Percentiles rank a stretch among this genome's conserved stretches.
Evolutionary conservation across 2,797 vertebrate genomes (phyloP).

Genomic region (Benthosema pterotum): DNA sequence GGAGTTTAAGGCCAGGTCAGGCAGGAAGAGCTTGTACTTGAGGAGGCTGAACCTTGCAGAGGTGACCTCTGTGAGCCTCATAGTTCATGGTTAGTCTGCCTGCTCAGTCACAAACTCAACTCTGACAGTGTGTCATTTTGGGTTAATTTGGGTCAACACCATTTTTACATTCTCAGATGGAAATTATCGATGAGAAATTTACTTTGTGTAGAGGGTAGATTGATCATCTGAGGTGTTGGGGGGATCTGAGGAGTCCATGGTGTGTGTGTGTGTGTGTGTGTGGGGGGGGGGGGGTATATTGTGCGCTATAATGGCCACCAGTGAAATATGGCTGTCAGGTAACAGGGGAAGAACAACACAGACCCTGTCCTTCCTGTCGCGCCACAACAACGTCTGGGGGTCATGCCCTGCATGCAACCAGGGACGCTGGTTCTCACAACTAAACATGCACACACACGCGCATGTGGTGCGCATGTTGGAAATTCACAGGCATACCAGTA

Average conservation of each 20-base stretch:
- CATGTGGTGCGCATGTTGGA: too few relatives aligned
- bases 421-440: constrained; percentile 74
- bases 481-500: too few relatives aligned
- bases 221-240: constrained; percentile 31
- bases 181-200: too few relatives aligned
- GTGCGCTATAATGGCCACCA: constrained; percentile 70
- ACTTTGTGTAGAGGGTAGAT: constrained; percentile 26
- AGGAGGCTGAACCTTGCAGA: background rate
- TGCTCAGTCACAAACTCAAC: too few relatives aligned
- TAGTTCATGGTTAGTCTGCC: constrained; percentile 16
- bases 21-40: constrained; percentile 27
- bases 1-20: too few relatives aligned
- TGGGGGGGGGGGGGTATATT: too few relatives aligned
- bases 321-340: constrained; percentile 83
- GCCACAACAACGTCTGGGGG: constrained; percentile 78
- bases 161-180: too few relatives aligned
- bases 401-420: constrained; percentile 73
- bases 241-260: constrained; percentile 15
- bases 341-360: constrained; percentile 81
- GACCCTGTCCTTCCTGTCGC: constrained; percentile 81
- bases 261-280: constrained; percentile 5
- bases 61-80: constrained; percentile 16
- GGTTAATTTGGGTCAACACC: too few relatives aligned
- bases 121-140: too few relatives aligned
- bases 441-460: background rate